Evolutionary conservation across 2,113 vertebrate species (phyloP).

Genomic region (Pterocles burchelli): DNA sequence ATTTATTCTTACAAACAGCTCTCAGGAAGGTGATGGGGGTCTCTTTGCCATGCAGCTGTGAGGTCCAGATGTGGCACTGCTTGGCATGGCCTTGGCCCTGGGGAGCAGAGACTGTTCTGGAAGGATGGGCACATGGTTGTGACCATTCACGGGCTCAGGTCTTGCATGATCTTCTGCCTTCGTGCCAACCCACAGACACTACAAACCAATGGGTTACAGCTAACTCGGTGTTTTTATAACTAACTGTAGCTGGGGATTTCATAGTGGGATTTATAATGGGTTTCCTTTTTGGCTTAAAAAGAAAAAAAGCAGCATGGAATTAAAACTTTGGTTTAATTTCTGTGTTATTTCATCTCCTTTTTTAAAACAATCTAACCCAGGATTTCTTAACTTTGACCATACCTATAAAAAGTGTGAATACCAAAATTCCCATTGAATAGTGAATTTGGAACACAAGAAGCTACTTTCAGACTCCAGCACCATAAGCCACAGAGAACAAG

Average conservation of each 20-base stretch:
- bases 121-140: not conserved
- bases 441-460: not conserved
- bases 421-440: not conserved
- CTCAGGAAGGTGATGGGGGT: not conserved
- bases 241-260: fast-evolving
- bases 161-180: fast-evolving
- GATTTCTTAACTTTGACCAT: not conserved
- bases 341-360: not conserved
- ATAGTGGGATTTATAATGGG: not conserved
- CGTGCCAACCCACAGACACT: not conserved
- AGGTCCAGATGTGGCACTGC: not conserved
- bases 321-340: not conserved
- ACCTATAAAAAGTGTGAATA: not conserved
- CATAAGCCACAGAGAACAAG: not conserved
- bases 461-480: not conserved
- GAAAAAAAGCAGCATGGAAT: fast-evolving
- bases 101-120: not conserved
- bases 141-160: not conserved
- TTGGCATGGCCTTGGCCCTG: not conserved
- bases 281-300: not conserved
- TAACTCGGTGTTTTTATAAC: not conserved
- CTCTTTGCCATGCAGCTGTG: not conserved
- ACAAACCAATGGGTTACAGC: not conserved
- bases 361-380: not conserved
- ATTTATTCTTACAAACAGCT: not conserved